Base-by-base conservation (phyloP, 2,888 invertebrate genomes). In the Athrips mouffetella region DNA sequence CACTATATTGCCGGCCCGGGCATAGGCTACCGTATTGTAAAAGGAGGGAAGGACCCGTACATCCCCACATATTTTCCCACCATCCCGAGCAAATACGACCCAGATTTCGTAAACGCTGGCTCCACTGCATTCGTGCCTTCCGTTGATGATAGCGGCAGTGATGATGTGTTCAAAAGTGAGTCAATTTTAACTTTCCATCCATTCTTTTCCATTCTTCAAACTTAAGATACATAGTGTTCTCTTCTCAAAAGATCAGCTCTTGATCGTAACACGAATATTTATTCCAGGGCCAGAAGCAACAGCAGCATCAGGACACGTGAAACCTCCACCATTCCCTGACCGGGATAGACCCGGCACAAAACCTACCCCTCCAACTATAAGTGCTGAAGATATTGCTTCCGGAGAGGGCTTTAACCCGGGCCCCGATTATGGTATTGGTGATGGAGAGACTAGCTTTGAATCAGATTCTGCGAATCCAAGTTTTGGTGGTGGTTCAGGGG, bases 1-100 rank as follows among this genome's bases (percentile, higher is more conserved):
- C 92, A 94, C 73, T 94, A 94, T 71, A 94, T 93, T 57, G 94
- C 94, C 0, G 94, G 94, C 0, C 94, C 94, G 0, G 93, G 91
- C 10, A 94, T 94, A 40, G 94, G 94, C 0, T 94, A 94, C 66
- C 89, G 94, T 35, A 92, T 94, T 2, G 84, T 94, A 7, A 92
- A 94, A 71, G 93, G 91, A 58, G 91, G 91, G 49, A 91, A 93
- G 63, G 93, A 93, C 25, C 92, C 92, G 0, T 90, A 89, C 69
- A 88, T 91, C 48, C 91, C 92, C 0, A 79, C 90, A 0, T 87
- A 90, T 55, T 91, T 90, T 75, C 91, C 90, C 2, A 89, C 90
- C 1, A 80, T 91, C 29, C 90, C 91, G 0, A 90, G 91, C 54
- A 86, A 89, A 6, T 89, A 90, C 52, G 89, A 89, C 53, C 87